Base-by-base conservation (phyloP, 2,888 invertebrate species). In the Himalopsyche tibetana region DNA sequence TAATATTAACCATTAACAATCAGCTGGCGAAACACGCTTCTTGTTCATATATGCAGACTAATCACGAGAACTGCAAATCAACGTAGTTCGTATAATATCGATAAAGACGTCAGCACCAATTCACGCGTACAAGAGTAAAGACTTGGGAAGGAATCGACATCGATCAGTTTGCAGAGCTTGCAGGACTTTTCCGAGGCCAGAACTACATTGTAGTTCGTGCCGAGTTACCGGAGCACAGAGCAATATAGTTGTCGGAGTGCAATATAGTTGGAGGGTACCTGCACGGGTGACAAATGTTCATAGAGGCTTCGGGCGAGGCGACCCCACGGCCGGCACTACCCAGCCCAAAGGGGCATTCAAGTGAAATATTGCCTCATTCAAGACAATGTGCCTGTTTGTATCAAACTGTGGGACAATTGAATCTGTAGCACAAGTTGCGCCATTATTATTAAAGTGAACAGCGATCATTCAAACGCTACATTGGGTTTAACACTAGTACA, bases 321-420 rank as follows among this genome's bases (percentile, higher is more conserved):
- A 74, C 74, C 45, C 74, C 74, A 15, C 28, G 28, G 36, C 84
- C 56, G 19, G 84, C 63, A 55, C 55, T 45, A n/a, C 80, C 63
- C 84, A 51, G 36, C 63, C 56, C 63, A 81, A 56, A 40, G 56
- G 84, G 74, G 74, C 74, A 38, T 69, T 84, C 80, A 80, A 84
- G 80, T 84, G 84, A 84, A 84, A 84, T 84, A 84, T 84, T 80
- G 63, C 84, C 84, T 42, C 84, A 80, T 84, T 74, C 74, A 74
- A 74, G 74, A 74, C 74, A 74, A 74, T 74, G 74, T 74, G 74
- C 74, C 74, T 28, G 74, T 74, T 74, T 74, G 74, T 74, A 74
- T 74, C 74, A 74, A 74, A 74, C 74, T 74, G 74, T 74, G 38
- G 74, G 74, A 74, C 74, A 74, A 74, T 74, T 74, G 74, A 74